Base-by-base conservation (phyloP, 2,888 invertebrate species). In the Nipponacmea schrenckii region DNA sequence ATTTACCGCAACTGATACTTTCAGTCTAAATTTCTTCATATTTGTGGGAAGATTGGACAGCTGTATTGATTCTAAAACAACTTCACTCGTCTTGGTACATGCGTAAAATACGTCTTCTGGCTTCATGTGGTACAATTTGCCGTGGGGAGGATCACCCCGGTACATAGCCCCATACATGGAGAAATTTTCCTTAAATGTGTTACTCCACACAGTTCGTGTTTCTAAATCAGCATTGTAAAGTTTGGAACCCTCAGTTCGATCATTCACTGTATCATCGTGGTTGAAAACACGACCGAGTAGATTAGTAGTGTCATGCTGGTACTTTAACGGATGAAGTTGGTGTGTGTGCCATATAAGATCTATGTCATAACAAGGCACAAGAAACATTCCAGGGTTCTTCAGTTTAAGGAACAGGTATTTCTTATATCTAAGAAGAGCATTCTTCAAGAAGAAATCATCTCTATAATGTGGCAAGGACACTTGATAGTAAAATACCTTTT, bases 311-410 rank as follows among this genome's bases (percentile, higher is more conserved):
- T 88, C 88, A 62, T 83, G 77, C 71, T 82, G 81, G 76, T 89
- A 89, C 12, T 71, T 70, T 15, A 79, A 62, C n/a, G 89, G 89
- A 69, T 87, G 85, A 62, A 90, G 87, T 83, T 90, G 90, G 81
- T 90, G 90, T 0, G 90, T 83, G 78, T 91, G 90, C 90, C 90
- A 90, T 5, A 90, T 84, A 44, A 90, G 80, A 78, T 90, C 90
- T 75, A 90, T 90, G 79, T 90, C 90, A 76, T 90, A 90, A 79
- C 90, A 90, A 1, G 90, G 90, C 24, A 90, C 90, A 46, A 91
- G 81, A 77, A 90, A 90, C 72, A 87, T 84, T 46, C 84, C 86
- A 4, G 89, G 86, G 79, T 90, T 88, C 50, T 86, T 86, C 71
- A 87, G 85, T 79, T 90, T 90, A 69, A 90, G 79, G 74, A 85